Conservation (phyloP, 2,888 invertebrate genomes). For the Drosophila merina region DNA sequence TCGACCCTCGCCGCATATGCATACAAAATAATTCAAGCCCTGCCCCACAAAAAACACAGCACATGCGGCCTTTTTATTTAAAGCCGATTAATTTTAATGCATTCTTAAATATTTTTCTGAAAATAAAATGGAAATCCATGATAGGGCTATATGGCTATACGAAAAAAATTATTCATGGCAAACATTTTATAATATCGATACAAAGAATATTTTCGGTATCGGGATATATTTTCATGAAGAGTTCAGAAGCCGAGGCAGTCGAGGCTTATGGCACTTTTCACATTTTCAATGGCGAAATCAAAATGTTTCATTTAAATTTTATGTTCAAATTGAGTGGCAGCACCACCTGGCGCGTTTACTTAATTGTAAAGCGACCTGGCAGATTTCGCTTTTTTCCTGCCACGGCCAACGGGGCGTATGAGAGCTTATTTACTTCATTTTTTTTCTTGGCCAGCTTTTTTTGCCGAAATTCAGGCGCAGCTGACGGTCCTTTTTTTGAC, state of each 20-base stretch:
- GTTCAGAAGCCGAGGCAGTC: not conserved
- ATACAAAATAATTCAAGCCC: constrained; percentile 11
- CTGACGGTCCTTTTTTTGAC: constrained; percentile 6
- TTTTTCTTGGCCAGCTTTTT: constrained; percentile 16
- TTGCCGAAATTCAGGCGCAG: constrained; percentile 19
- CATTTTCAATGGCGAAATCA: constrained; percentile 23
- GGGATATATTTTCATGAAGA: not conserved
- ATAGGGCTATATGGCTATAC: not conserved
- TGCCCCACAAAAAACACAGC: not conserved
- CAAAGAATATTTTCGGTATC: not conserved
- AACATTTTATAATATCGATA: not conserved
- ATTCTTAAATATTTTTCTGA: constrained; percentile 7
- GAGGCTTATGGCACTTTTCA: not conserved
- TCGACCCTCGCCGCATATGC: constrained; percentile 2
- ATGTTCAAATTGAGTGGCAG: constrained; percentile 20
- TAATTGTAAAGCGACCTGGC: constrained; percentile 20
- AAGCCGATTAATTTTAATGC: constrained; percentile 24
- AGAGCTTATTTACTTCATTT: constrained; percentile 22
- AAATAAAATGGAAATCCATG: not conserved
- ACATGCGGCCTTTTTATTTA: constrained; percentile 7
- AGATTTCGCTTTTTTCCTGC: constrained; percentile 2
- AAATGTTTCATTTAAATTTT: constrained; percentile 29
- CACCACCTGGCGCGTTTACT: constrained; percentile 24
- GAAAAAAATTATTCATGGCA: not conserved
- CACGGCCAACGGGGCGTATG: constrained; percentile 20